Evolutionary conservation across 2,797 vertebrate species (phyloP).

Genomic region (Graptemys geographica): DNA sequence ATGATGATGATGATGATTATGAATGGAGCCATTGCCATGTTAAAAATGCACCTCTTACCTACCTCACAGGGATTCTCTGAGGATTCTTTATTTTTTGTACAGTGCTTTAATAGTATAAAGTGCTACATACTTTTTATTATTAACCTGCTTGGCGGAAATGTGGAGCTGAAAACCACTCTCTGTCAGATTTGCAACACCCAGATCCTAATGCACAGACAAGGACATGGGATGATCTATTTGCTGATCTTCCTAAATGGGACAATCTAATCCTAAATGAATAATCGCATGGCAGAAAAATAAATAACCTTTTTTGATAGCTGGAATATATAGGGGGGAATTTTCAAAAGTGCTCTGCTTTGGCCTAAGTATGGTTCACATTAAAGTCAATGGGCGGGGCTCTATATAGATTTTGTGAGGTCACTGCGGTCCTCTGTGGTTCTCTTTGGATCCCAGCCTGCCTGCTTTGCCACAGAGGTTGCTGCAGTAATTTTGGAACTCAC

Average conservation of each 20-base stretch:
- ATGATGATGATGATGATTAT: neutral
- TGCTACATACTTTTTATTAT: neutral
- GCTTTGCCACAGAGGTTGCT: neutral
- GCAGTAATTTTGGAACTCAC: neutral
- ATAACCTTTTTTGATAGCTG: neutral
- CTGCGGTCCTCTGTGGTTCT: neutral
- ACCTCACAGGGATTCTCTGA: neutral
- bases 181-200: neutral
- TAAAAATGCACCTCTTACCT: neutral
- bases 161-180: neutral
- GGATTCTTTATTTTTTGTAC: neutral
- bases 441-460: neutral
- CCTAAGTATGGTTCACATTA: neutral
- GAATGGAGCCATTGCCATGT: neutral
- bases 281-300: neutral
- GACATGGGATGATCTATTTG: neutral
- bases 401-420: neutral
- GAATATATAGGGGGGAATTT: neutral
- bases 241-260: neutral
- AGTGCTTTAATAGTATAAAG: neutral
- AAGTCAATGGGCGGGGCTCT: neutral
- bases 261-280: neutral
- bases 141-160: neutral
- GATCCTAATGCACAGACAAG: neutral
- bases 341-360: neutral